Base-by-base conservation (phyloP, 2,113 vertebrate genomes). In the Cynocephalus volans region DNA sequence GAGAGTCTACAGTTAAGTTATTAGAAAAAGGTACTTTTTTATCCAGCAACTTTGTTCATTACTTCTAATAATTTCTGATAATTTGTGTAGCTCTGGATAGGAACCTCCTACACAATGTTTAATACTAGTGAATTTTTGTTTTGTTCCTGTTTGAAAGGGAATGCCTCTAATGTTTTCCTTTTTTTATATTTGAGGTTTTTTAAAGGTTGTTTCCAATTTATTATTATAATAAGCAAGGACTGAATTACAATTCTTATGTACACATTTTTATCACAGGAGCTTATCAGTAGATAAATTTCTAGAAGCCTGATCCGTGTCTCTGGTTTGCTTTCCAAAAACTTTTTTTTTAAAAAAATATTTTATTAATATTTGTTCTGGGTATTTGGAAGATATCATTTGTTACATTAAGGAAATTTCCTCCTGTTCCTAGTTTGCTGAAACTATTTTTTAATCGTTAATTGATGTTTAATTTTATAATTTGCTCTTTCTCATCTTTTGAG, bases 401-500 rank as follows among this genome's bases (percentile, higher is more conserved):
- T 90, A 41, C 91, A 41, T 54, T 75, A 85, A 54, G 52, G n/a
- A 79, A 90, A 73, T 56, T 64, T 14, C 28, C 41, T 83, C 91
- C 28, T 85, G 28, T 84, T 79, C 24, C 87, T 88, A 13, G 31
- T 73, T 88, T 79, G 56, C 12, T 88, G 33, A 94, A 33, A 88
- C 45, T 72, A 21, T 11, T 90, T 90, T 95, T 88, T 64, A 80
- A 54, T 69, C 26, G 76, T 88, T 36, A 70, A 64, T 87, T 80
- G 50, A 93, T 88, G 11, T 56, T 79, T 65, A 79, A 83, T 84
- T 77, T 65, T 93, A 91, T 60, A 48, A 18, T 24, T 76, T 93
- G 12, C 23, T 90, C 56, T 90, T 86, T 90, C 31, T 76, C 18
- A 76, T 70, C 28, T 62, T 91, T 77, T 54, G 36, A 76, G 24